A percentile compares a stretch with the other conserved stretches of the same genome.
Evolutionary conservation across 2,113 vertebrate genomes (phyloP).

Genomic region (Microcebus murinus): DNA sequence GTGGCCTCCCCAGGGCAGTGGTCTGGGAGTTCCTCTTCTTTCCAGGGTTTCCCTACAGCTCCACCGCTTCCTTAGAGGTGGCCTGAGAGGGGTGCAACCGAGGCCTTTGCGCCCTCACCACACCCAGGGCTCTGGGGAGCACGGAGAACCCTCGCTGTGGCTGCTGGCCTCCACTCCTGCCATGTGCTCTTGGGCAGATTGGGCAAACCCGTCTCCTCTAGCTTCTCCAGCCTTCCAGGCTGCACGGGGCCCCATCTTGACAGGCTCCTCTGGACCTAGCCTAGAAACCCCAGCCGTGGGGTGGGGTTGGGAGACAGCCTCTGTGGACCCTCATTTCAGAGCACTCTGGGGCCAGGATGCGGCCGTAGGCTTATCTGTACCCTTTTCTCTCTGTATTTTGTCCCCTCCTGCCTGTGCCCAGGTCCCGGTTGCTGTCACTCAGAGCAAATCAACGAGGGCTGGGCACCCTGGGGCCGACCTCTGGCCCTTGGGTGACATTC

Average conservation of each 20-base stretch:
- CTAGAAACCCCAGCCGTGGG: not conserved
- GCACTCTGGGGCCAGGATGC: not conserved
- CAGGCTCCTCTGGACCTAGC: not conserved
- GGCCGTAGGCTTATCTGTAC: not conserved
- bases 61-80: not conserved
- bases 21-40: not conserved
- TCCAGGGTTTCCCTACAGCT: not conserved
- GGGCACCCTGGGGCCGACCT: not conserved
- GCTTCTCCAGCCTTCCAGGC: not conserved
- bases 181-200: not conserved
- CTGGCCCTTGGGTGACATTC: not conserved
- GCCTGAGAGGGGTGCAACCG: not conserved
- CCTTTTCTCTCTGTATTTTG: not conserved
- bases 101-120: not conserved
- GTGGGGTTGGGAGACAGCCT: not conserved
- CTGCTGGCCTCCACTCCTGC: not conserved
- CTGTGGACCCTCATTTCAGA: not conserved
- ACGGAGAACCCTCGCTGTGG: not conserved
- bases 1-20: not conserved
- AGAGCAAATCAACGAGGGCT: not conserved
- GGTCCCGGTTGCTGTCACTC: not conserved
- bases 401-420: not conserved
- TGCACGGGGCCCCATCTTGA: not conserved
- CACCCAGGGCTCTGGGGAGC: not conserved
- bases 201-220: not conserved